Conservation (phyloP, 2,797 vertebrate genomes). For the Otus scops region DNA sequence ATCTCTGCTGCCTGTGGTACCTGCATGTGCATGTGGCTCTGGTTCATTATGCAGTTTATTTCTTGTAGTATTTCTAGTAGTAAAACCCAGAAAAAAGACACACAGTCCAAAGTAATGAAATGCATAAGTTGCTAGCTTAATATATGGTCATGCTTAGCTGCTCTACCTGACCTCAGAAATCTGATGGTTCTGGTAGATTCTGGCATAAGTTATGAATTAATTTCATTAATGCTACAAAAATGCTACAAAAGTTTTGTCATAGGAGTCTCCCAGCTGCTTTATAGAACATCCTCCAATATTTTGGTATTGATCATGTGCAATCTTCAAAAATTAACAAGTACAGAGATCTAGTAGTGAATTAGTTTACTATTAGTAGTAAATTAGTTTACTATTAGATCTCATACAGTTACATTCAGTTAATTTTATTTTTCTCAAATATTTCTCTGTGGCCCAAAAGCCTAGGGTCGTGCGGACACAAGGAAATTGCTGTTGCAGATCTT, state of each 20-base stretch:
- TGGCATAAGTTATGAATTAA: not conserved
- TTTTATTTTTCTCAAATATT: not conserved
- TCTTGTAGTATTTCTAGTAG: not conserved
- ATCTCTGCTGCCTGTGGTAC: not conserved
- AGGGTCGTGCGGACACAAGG: rapidly evolving
- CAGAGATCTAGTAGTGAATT: not conserved
- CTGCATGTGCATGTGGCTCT: not conserved
- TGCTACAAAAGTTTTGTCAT: not conserved
- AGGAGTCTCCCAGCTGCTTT: not conserved
- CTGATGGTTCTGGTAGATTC: not conserved
- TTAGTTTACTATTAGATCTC: not conserved
- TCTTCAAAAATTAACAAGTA: not conserved
- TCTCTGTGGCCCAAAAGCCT: not conserved
- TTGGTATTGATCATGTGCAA: not conserved
- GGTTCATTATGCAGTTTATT: not conserved
- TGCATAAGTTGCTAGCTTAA: not conserved
- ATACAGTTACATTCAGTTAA: not conserved
- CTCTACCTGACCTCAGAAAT: not conserved
- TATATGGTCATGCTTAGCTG: not conserved
- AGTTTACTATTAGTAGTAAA: not conserved
- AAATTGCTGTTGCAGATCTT: not conserved
- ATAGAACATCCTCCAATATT: not conserved
- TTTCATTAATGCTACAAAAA: not conserved
- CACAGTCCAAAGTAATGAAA: not conserved
- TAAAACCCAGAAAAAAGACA: not conserved